These are phyloP conservation scores for Argyra leucocephala DNA, from an alignment of 2,888 invertebrate species.

Conservation along the genomic window DNA sequence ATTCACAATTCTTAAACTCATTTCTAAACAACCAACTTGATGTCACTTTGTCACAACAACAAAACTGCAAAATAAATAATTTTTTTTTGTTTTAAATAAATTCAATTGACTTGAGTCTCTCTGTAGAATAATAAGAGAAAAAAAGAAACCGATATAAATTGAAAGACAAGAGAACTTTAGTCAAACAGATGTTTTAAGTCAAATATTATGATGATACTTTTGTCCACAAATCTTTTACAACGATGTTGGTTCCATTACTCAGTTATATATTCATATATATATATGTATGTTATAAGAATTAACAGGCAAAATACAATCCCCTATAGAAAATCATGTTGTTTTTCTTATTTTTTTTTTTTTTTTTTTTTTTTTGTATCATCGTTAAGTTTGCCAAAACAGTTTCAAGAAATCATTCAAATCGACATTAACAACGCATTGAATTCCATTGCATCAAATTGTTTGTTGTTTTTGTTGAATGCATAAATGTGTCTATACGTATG, in stretches of 20 bases:
- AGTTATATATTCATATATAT: no score
- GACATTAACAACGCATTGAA: constrained; percentile 1
- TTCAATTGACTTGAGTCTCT: background rate
- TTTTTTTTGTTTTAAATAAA: no score
- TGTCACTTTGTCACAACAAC: background rate
- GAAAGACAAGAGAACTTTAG: background rate
- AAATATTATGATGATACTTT: background rate
- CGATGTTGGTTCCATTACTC: background rate
- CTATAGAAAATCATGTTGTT: background rate
- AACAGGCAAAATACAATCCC: no score
- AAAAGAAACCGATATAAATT: background rate
- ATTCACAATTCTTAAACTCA: no score
- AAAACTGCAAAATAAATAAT: background rate
- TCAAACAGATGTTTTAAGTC: constrained; percentile 3
- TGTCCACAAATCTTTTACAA: background rate
- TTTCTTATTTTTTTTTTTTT: background rate
- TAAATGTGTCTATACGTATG: no score
- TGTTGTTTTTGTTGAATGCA: background rate
- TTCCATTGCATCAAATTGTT: background rate
- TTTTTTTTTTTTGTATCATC: background rate
- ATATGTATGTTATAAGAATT: no score
- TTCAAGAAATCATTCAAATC: background rate
- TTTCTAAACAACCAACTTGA: background rate
- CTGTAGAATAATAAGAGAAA: background rate
- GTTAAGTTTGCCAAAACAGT: background rate